These are phyloP conservation scores for Drosophila fulvimacula DNA, from an alignment of 2,888 invertebrate species.

Conservation along the genomic window DNA sequence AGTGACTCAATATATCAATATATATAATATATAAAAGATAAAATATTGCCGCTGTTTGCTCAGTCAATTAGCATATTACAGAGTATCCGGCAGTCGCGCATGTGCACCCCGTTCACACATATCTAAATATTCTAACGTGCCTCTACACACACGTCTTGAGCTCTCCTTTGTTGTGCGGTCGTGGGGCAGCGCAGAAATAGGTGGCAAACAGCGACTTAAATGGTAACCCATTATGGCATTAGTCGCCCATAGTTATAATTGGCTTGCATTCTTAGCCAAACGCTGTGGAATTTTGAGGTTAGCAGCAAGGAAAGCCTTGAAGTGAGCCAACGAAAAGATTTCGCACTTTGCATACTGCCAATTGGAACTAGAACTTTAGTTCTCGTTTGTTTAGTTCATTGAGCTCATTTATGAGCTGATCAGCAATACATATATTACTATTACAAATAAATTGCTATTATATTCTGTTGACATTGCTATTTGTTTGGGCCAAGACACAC, in stretches of 20 bases:
- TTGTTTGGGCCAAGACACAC: constrained; percentile 9
- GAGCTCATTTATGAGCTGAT: constrained; percentile 5
- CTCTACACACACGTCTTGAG: constrained; percentile 22
- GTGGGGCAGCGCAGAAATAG: not conserved
- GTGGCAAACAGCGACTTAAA: constrained; percentile 24
- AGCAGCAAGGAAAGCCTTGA: constrained; percentile 43
- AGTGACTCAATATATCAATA: not conserved
- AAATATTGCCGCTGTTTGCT: not conserved
- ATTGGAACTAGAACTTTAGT: not conserved
- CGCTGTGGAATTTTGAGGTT: constrained; percentile 47
- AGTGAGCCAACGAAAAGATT: constrained; percentile 25
- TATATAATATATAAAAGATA: not conserved
- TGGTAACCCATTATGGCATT: constrained; percentile 48
- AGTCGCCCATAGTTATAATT: constrained; percentile 51
- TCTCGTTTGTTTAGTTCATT: not conserved
- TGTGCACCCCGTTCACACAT: not conserved
- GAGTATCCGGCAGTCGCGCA: constrained; percentile 3
- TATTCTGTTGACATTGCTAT: constrained; percentile 9
- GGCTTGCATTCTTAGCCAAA: constrained; percentile 55
- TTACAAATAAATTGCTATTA: too few relatives aligned
- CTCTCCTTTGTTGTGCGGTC: constrained; percentile 21
- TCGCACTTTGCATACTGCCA: not conserved
- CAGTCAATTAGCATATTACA: not conserved
- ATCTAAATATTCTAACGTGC: constrained; percentile 2
- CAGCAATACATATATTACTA: not conserved